Evolutionary conservation across 2,113 vertebrate species (phyloP).

Genomic region (Okapia johnstoni): DNA sequence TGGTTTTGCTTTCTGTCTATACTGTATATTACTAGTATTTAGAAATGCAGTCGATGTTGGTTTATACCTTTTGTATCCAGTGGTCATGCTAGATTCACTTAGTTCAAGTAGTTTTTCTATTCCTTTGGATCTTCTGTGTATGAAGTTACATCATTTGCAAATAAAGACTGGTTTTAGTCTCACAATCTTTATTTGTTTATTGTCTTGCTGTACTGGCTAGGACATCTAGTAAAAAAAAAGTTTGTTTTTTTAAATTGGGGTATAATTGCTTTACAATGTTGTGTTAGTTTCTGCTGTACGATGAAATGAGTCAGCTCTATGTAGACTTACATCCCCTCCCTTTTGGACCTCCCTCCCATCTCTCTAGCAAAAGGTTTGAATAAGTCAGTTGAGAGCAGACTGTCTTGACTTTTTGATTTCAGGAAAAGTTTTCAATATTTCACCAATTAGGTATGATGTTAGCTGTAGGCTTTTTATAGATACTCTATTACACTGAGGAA

Average conservation of each 20-base stretch:
- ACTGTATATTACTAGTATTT: not conserved
- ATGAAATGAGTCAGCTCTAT: not conserved
- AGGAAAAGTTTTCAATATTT: not conserved
- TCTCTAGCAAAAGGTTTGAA: not conserved
- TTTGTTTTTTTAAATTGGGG: not conserved
- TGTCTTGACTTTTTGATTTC: not conserved
- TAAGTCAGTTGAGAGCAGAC: not conserved
- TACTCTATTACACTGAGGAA: not conserved
- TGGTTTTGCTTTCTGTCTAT: not conserved
- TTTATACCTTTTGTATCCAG: not conserved
- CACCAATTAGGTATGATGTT: not conserved
- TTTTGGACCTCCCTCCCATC: not conserved
- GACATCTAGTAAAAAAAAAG: not conserved
- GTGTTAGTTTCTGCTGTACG: not conserved
- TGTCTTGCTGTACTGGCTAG: not conserved
- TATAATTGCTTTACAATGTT: not conserved
- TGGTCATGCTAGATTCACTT: not conserved
- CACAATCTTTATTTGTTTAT: not conserved
- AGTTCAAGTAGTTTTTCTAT: not conserved
- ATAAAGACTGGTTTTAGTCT: not conserved
- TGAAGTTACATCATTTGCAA: not conserved
- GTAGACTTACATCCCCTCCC: not conserved
- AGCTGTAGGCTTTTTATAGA: not conserved
- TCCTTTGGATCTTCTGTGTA: not conserved
- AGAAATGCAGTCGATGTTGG: not conserved